Conservation (phyloP, 2,113 vertebrate species). For the Sakesphorus luctuosus region DNA sequence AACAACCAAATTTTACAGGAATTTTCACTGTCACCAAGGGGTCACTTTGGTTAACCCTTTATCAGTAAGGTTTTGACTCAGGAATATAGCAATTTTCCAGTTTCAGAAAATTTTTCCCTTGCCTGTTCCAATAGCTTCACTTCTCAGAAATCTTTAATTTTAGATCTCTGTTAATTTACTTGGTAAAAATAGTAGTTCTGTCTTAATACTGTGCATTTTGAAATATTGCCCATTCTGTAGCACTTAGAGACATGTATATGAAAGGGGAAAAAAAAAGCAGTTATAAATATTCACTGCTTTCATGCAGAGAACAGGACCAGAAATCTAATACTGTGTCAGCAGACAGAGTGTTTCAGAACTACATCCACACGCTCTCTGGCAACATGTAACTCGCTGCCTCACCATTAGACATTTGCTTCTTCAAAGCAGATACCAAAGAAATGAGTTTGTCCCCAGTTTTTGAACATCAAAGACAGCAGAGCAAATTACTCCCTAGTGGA, state of each 20-base stretch:
- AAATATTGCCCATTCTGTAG: not conserved
- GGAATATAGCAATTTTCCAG: not conserved
- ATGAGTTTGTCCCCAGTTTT: conserved; percentile 3
- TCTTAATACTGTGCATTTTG: not conserved
- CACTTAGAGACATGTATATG: not conserved
- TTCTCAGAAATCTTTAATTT: conserved; percentile 2
- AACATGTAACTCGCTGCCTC: not conserved
- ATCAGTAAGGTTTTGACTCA: not conserved
- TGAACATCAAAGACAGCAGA: conserved; percentile 9
- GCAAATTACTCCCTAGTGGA: not conserved
- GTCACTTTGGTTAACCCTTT: conserved; percentile 3
- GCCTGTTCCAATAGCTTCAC: not conserved
- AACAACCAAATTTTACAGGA: not conserved
- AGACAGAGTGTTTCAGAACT: conserved; percentile 17
- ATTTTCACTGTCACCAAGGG: not conserved
- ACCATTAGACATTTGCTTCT: not conserved
- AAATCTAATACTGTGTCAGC: conserved; percentile 48
- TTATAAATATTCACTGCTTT: conserved; percentile 7
- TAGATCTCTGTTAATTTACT: conserved; percentile 10
- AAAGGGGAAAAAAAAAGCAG: not conserved
- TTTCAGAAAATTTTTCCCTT: not conserved
- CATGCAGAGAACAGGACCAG: conserved; percentile 7
- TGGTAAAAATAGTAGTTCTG: conserved; percentile 4
- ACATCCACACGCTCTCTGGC: not conserved
- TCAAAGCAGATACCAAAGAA: conserved; percentile 42